Percentiles rank a stretch among this genome's conserved stretches.
Evolutionary conservation across 1,140 invertebrate genomes (phyloP).

Genomic region (Diplogasteroides magnus): DNA sequence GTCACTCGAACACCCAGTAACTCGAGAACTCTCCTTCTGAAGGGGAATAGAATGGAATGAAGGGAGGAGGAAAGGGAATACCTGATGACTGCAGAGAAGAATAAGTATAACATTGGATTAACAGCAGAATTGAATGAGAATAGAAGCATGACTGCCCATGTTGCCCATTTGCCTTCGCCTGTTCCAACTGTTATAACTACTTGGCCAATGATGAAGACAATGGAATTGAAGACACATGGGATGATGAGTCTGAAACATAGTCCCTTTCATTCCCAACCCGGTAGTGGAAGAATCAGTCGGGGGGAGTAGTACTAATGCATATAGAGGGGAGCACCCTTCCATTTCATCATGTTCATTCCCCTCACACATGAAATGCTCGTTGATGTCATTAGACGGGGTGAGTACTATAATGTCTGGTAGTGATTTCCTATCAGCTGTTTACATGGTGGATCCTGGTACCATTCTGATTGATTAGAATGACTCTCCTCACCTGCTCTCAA

Average conservation of each 20-base stretch:
- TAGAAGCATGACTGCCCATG: constrained; percentile 42
- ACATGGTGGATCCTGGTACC: constrained; percentile 16
- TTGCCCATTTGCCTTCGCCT: constrained; percentile 50
- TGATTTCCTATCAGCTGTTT: too few relatives aligned
- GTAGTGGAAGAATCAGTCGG: too few relatives aligned
- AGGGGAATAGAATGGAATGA: too few relatives aligned
- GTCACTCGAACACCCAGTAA: constrained; percentile 6
- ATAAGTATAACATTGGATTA: constrained; percentile 42
- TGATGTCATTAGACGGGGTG: too few relatives aligned
- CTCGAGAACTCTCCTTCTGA: constrained; percentile 11
- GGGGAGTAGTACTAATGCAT: too few relatives aligned
- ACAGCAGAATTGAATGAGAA: constrained; percentile 46
- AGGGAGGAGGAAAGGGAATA: too few relatives aligned
- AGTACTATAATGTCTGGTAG: too few relatives aligned
- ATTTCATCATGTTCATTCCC: too few relatives aligned
- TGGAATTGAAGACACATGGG: constrained; percentile 46
- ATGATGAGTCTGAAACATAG: constrained; percentile 38
- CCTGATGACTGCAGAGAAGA: constrained; percentile 41
- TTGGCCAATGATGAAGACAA: constrained; percentile 47
- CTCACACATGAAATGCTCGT: too few relatives aligned
- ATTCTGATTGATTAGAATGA: too few relatives aligned
- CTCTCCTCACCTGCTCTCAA: constrained; percentile 4
- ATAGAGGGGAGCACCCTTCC: too few relatives aligned
- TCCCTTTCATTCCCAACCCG: too few relatives aligned
- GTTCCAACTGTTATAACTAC: constrained; percentile 44